Evolutionary conservation across 2,113 vertebrate species (phyloP), one percentile per base, ranked within the genome.

Genomic region (Pygoscelis adeliae): DNA sequence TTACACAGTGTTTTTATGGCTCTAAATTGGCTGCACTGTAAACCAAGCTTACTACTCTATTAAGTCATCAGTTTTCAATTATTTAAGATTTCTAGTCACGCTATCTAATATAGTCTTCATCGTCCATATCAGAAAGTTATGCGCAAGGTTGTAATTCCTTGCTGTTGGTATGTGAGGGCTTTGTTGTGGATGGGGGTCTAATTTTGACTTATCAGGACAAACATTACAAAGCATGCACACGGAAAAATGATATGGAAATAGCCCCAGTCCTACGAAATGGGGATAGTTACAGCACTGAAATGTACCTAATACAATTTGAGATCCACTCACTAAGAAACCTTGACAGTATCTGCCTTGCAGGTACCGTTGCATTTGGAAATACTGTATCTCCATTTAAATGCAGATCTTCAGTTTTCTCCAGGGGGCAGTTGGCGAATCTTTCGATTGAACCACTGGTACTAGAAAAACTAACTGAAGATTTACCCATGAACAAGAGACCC

Each of bases 51-150:
- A 96, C 96, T 97, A 94, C 92, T 98, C 94, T 98, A 97, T 98
- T 98, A 98, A 98, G 98, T 98, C 97, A 98, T 97, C 95, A 96
- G 96, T 97, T 98, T 97, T 98, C 97, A 98, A 98, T 98, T 98
- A 98, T 98, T 98, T 97, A 98, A 95, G 96, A 94, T 98, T 97
- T 97, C 97, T 97, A 97, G 97, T 97, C 91, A 92, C 58, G 91
- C 94, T 94, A 65, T 97, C 95, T 98, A 98, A 96, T 97, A 83
- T 87, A 96, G 93, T 94, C 92, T 94, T 98, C 95, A 83, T 94
- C 34, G 22, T 90, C 65, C 83, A 79, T 93, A 96, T 96, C 95
- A 97, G 95, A 96, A 90, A 94, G 97, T 97, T 96, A 96, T 97
- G 76, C 86, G 23, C 85, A 72, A 47, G 76, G 70, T 90, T 92